A percentile compares a stretch with the other conserved stretches of the same genome.
phyloP scores from a whole-genome alignment of 2,888 invertebrate genomes.

The Chrysolina americana region DNA sequence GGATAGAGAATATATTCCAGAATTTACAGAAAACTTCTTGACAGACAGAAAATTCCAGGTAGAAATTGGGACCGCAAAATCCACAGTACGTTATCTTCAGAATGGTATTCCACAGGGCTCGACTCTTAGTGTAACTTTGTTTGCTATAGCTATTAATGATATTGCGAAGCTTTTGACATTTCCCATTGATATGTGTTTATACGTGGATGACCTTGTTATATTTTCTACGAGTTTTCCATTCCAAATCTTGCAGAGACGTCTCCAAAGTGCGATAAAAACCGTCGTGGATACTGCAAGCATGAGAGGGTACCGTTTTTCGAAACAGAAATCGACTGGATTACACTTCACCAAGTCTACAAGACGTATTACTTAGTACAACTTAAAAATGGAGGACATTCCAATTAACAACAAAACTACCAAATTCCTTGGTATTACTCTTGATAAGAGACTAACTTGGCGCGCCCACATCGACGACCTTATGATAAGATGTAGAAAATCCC shows the following conservation, averaged over 20 bases:
- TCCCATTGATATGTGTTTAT: conserved; percentile 14
- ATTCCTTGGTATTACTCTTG: too few relatives aligned
- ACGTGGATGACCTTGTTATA: conserved; percentile 35
- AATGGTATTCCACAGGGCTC: conserved; percentile 48
- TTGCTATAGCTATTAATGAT: conserved; percentile 41
- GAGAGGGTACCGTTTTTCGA: neutral
- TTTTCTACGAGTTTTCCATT: conserved; percentile 2
- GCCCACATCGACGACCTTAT: too few relatives aligned
- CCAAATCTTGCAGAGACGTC: neutral
- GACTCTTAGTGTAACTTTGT: conserved; percentile 40
- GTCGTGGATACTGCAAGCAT: too few relatives aligned
- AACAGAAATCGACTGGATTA: neutral
- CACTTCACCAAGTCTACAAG: neutral
- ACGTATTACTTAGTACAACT: too few relatives aligned
- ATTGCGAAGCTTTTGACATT: conserved; percentile 18
- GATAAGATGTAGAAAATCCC: too few relatives aligned
- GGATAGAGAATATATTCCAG: too few relatives aligned
- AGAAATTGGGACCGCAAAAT: neutral
- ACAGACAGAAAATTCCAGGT: conserved; percentile 26
- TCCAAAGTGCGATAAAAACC: conserved; percentile 23
- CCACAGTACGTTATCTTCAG: conserved; percentile 21
- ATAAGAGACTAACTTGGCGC: too few relatives aligned
- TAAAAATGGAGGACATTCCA: too few relatives aligned
- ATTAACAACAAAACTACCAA: too few relatives aligned
- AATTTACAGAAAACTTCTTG: too few relatives aligned